Percentiles rank a stretch among this genome's conserved stretches.
phyloP scores from a whole-genome alignment of 2,888 invertebrate genomes.

The Eristalis pertinax region DNA sequence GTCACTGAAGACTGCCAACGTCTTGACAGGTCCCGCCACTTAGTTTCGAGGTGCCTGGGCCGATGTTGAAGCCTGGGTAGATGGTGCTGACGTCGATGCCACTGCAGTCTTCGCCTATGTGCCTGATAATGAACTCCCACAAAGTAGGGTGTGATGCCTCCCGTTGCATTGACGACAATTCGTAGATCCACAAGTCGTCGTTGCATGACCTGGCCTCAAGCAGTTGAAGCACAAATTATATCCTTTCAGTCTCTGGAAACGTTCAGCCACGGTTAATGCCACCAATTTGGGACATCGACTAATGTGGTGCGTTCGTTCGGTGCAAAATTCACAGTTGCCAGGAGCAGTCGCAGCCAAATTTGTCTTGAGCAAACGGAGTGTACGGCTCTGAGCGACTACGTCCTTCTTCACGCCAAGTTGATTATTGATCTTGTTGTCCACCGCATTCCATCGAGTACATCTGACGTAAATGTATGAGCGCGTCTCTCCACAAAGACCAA shows the following conservation, averaged over 20 bases:
- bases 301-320: neutral
- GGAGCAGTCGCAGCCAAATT: slow-evolving; percentile 2
- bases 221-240: slow-evolving; percentile 47
- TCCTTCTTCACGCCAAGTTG: neutral
- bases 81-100: neutral
- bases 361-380: neutral
- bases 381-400: neutral
- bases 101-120: neutral
- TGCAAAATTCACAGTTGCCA: neutral
- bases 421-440: neutral
- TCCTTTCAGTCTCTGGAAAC: slow-evolving; percentile 19
- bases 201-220: slow-evolving; percentile 36
- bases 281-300: neutral
- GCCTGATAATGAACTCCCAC: neutral
- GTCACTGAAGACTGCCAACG: slow-evolving; percentile 36
- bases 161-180: slow-evolving; percentile 32
- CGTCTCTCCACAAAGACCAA: slow-evolving; percentile 31
- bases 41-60: slow-evolving; percentile 32
- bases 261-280: slow-evolving; percentile 6
- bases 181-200: slow-evolving; percentile 17
- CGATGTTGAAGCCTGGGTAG: neutral
- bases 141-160: too few relatives aligned
- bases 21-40: neutral
- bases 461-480: slow-evolving; percentile 38
- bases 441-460: slow-evolving; percentile 8